A percentile compares a stretch with the other conserved stretches of the same genome.
These are phyloP conservation scores for Nothoprocta pentlandii DNA, from an alignment of 2,113 vertebrate genomes.

Conservation along the genomic window DNA sequence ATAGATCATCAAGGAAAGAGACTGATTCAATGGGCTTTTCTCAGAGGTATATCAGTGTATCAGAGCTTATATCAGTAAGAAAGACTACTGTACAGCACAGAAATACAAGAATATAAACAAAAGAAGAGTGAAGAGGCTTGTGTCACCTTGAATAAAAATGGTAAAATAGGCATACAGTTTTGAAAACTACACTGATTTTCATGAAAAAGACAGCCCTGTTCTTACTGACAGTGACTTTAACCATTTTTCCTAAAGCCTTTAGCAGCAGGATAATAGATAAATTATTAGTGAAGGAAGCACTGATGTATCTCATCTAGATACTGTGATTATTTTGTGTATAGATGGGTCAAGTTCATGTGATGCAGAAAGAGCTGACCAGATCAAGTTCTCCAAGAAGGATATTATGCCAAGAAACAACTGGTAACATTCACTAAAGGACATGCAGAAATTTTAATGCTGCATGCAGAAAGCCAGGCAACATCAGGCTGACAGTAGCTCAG, in stretches of 20 bases:
- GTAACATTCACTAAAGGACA: neutral
- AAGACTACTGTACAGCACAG: neutral
- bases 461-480: neutral
- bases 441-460: neutral
- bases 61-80: neutral
- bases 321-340: neutral
- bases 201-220: neutral
- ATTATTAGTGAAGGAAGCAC: neutral
- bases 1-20: neutral
- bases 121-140: accelerated
- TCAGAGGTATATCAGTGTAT: neutral
- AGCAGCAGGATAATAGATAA: neutral
- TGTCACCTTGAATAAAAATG: neutral
- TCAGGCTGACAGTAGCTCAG: neutral
- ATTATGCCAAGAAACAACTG: neutral
- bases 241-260: neutral
- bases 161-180: neutral
- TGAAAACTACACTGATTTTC: neutral
- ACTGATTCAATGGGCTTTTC: neutral
- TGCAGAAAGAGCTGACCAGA: neutral
- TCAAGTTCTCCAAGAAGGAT: neutral
- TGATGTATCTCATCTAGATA: neutral
- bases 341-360: neutral
- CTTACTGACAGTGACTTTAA: neutral
- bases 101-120: neutral